These are phyloP conservation scores for Labrus mixtus DNA, from an alignment of 2,113 vertebrate genomes.

Conservation along the genomic window DNA sequence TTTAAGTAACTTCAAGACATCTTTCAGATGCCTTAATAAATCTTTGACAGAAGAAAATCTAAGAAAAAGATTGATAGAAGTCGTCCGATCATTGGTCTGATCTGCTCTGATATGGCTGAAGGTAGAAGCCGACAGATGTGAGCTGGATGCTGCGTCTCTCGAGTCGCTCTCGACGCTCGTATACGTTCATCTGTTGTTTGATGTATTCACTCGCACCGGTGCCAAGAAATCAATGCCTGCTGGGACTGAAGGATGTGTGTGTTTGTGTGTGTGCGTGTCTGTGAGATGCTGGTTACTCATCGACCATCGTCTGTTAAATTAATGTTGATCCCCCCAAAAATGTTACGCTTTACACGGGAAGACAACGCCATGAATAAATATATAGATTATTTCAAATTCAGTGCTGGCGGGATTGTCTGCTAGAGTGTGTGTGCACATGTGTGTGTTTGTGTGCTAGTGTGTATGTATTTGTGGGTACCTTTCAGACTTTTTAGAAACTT, in stretches of 20 bases:
- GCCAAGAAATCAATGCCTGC: constrained; percentile 76
- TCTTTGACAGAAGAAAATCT: background rate
- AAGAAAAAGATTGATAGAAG: background rate
- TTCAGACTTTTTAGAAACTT: constrained; percentile 87
- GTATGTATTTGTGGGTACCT: constrained; percentile 72
- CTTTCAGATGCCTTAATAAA: too few relatives aligned
- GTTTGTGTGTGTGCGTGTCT: constrained; percentile 34
- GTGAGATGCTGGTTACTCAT: constrained; percentile 65
- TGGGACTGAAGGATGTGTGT: constrained; percentile 50
- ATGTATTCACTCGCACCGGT: constrained; percentile 71
- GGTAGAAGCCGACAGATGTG: constrained; percentile 65
- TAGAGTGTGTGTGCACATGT: constrained; percentile 28
- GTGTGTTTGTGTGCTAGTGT: constrained; percentile 14
- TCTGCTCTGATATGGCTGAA: constrained; percentile 22
- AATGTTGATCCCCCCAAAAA: constrained; percentile 63
- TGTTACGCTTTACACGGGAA: constrained; percentile 51
- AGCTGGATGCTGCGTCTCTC: constrained; percentile 63
- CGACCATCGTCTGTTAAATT: constrained; percentile 74
- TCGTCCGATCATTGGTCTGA: constrained; percentile 26
- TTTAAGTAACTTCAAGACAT: too few relatives aligned
- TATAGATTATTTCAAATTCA: constrained; percentile 54
- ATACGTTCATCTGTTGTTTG: constrained; percentile 75
- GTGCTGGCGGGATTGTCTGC: constrained; percentile 21
- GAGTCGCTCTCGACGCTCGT: constrained; percentile 58
- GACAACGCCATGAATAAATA: constrained; percentile 55